phyloP scores from a whole-genome alignment of 2,888 invertebrate genomes.

The Coelinius sp. region DNA sequence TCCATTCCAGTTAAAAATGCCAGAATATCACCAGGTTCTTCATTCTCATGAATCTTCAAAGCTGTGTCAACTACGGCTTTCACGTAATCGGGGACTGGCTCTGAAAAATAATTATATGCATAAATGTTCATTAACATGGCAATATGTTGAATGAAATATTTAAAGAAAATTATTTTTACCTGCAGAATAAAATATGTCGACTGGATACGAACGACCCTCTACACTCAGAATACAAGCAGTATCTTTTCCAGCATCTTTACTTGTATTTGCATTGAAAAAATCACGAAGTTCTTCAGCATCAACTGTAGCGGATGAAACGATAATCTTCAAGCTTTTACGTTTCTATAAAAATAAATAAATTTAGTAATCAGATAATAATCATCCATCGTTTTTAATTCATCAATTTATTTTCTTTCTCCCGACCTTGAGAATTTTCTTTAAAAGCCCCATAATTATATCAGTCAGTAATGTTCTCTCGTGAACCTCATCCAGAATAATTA shows the following conservation, averaged over 20 bases:
- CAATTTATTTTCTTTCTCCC: slow-evolving; percentile 42
- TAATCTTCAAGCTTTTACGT: slow-evolving; percentile 84
- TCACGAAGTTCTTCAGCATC: slow-evolving; percentile 89
- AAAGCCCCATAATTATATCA: slow-evolving; percentile 92
- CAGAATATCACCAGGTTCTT: slow-evolving; percentile 88
- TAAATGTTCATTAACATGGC: no score
- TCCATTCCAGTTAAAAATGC: slow-evolving; percentile 96
- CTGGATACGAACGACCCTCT: slow-evolving; percentile 90
- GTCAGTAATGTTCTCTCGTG: slow-evolving; percentile 95
- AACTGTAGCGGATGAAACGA: slow-evolving; percentile 96
- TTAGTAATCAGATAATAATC: neutral
- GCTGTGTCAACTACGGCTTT: slow-evolving; percentile 89
- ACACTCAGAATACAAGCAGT: slow-evolving; percentile 88
- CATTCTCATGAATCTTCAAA: slow-evolving; percentile 88
- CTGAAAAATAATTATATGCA: slow-evolving; percentile 69
- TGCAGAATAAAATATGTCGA: slow-evolving; percentile 86
- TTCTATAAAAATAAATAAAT: slow-evolving; percentile 73
- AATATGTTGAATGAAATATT: slow-evolving; percentile 34
- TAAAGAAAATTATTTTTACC: slow-evolving; percentile 70
- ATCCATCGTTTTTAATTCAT: neutral
- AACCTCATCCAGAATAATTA: slow-evolving; percentile 93
- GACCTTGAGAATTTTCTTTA: slow-evolving; percentile 91
- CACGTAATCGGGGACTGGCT: slow-evolving; percentile 92
- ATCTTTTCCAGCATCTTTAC: slow-evolving; percentile 72
- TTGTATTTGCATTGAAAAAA: slow-evolving; percentile 79